Evolutionary conservation across 2,888 invertebrate genomes (phyloP).

Genomic region (Lingula anatina): DNA sequence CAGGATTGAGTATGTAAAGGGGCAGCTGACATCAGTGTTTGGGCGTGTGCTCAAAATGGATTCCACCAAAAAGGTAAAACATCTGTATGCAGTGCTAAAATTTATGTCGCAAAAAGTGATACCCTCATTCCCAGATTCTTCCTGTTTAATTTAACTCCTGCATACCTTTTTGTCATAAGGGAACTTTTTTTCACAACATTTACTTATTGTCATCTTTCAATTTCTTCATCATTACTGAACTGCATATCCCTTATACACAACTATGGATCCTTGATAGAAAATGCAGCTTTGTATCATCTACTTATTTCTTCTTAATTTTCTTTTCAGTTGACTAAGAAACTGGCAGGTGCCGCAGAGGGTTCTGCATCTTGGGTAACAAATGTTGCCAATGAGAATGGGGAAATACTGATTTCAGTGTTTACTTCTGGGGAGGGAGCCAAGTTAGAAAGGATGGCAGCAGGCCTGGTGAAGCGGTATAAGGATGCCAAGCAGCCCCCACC

Average conservation of each 20-base stretch:
- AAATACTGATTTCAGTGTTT: neutral
- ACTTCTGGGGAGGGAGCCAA: neutral
- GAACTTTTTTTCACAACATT: too few species aligned
- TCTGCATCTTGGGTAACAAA: neutral
- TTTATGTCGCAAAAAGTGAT: too few species aligned
- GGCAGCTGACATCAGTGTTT: conserved; percentile 19
- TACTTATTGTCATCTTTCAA: too few species aligned
- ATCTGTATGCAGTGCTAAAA: neutral
- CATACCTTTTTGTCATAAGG: too few species aligned
- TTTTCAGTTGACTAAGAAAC: too few species aligned
- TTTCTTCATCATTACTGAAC: too few species aligned
- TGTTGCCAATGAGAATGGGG: neutral
- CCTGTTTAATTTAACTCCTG: too few species aligned
- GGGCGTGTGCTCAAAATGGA: conserved; percentile 22
- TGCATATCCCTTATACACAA: neutral
- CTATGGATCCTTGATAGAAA: neutral
- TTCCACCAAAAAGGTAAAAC: conserved; percentile 11
- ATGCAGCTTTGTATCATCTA: too few species aligned
- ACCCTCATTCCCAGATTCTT: too few species aligned
- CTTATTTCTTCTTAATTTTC: too few species aligned
- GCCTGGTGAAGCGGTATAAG: neutral
- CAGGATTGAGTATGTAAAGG: conserved; percentile 18
- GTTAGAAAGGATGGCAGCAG: neutral
- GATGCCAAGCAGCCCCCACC: neutral
- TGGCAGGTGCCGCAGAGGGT: neutral